A percentile compares a stretch with the other conserved stretches of the same genome.
Evolutionary conservation across 2,113 vertebrate species (phyloP).

Genomic region (Brachirus orientalis): DNA sequence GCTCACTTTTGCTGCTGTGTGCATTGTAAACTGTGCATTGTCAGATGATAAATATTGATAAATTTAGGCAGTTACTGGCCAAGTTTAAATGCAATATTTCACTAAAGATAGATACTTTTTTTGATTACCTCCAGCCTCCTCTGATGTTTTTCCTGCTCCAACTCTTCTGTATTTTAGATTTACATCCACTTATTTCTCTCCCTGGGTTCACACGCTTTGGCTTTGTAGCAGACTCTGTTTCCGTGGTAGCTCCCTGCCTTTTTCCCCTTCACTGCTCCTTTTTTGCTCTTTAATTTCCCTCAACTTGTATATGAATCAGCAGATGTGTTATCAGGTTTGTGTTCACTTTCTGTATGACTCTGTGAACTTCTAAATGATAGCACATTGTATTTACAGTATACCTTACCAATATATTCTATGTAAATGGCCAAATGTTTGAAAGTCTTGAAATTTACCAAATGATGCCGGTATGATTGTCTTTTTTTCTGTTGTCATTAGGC

Average conservation of each 20-base stretch:
- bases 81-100: not conserved
- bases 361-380: too few species aligned
- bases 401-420: too few species aligned
- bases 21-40: not conserved
- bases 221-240: conserved; percentile 56
- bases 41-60: not conserved
- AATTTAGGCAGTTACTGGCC: not conserved
- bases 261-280: conserved; percentile 2
- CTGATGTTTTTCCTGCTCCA: conserved; percentile 5
- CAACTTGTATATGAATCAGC: conserved; percentile 33
- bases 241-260: conserved; percentile 54
- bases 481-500: too few species aligned
- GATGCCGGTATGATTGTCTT: too few species aligned
- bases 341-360: conserved; percentile 8
- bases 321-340: conserved; percentile 44
- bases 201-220: conserved; percentile 14
- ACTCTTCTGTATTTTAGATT: conserved; percentile 1
- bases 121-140: not conserved
- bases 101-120: not conserved
- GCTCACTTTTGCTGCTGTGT: too few species aligned
- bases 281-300: conserved; percentile 24
- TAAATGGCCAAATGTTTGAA: too few species aligned
- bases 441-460: too few species aligned
- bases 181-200: not conserved
- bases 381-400: too few species aligned